Conservation (phyloP, 1,140 invertebrate species). For the Paracyclopina nana region DNA sequence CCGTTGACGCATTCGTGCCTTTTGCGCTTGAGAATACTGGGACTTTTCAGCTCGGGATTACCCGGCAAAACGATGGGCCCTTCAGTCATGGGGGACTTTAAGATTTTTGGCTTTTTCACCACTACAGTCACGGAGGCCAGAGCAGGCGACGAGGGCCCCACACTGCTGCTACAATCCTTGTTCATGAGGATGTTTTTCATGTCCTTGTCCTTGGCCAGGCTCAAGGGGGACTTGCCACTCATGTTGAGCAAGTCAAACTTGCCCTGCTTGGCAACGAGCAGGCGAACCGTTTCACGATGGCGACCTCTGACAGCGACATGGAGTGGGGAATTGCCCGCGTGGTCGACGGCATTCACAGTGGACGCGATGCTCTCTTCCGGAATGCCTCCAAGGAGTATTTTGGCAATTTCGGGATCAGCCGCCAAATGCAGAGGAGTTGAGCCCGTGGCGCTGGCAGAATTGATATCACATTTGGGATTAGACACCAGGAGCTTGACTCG, state of each 20-base stretch:
- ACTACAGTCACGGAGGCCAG: not conserved
- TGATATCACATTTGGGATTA: not conserved
- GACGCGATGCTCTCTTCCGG: too few relatives aligned
- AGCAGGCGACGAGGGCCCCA: not conserved
- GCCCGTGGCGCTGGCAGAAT: not conserved
- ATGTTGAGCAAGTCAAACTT: not conserved
- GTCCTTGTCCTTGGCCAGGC: constrained; percentile 7
- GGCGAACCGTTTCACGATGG: not conserved
- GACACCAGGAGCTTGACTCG: constrained; percentile 1
- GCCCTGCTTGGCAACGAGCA: not conserved
- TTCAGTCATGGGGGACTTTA: too few relatives aligned
- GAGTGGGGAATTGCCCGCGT: not conserved
- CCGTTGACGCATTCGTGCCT: too few relatives aligned
- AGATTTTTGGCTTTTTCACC: too few relatives aligned
- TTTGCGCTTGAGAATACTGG: not conserved
- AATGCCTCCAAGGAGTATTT: not conserved
- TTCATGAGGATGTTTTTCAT: constrained; percentile 6
- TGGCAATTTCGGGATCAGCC: constrained; percentile 4
- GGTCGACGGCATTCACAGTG: constrained; percentile 2
- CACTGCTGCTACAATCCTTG: not conserved
- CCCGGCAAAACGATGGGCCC: not conserved
- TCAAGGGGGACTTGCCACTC: not conserved
- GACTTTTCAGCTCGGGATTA: too few relatives aligned
- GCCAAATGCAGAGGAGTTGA: not conserved
- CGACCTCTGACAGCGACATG: constrained; percentile 4